A percentile compares a stretch with the other conserved stretches of the same genome.
Conservation (phyloP, 2,888 invertebrate species). For the Pomacea canaliculata region DNA sequence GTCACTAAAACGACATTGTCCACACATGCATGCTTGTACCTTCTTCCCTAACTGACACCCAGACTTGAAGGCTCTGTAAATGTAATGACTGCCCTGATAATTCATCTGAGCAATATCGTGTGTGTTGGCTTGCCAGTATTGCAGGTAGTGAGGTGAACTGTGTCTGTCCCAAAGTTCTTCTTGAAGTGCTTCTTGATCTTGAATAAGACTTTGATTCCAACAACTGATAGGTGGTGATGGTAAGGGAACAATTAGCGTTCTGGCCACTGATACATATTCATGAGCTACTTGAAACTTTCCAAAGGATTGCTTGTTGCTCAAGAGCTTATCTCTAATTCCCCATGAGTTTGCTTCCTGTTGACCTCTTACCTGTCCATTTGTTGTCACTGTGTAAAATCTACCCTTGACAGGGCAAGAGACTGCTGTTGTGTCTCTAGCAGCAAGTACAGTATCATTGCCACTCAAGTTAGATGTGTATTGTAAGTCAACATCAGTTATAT, state of each 20-base stretch:
- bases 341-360: neutral
- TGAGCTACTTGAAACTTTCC: neutral
- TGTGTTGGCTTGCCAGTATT: neutral
- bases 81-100: constrained; percentile 1
- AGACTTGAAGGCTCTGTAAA: neutral
- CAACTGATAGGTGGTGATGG: neutral
- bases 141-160: neutral
- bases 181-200: neutral
- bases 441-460: too few relatives aligned
- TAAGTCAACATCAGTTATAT: too few relatives aligned
- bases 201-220: neutral
- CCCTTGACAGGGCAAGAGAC: too few relatives aligned
- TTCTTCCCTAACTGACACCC: neutral
- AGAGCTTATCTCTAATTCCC: neutral
- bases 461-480: too few relatives aligned
- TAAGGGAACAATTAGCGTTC: neutral
- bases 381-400: too few relatives aligned
- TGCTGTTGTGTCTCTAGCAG: too few relatives aligned
- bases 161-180: neutral
- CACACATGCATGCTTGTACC: constrained; percentile 20
- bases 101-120: neutral
- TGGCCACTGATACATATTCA: neutral
- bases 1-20: neutral
- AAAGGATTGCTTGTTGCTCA: neutral
- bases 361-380: too few relatives aligned